Evolutionary conservation across 2,797 vertebrate genomes (phyloP).

Genomic region (Periophthalmus magnuspinnatus): DNA sequence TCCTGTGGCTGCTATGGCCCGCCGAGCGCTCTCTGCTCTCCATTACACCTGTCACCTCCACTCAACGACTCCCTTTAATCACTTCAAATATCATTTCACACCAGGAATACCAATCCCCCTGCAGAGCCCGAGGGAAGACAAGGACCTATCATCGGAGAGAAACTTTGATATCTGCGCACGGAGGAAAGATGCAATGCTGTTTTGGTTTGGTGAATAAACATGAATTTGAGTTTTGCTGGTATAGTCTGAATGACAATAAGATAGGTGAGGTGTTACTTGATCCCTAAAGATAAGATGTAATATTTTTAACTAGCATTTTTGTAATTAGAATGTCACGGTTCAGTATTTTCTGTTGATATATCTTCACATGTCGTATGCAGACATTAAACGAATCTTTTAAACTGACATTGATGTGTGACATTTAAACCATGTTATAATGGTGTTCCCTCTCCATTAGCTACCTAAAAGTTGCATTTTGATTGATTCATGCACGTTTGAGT

Average conservation of each 20-base stretch:
- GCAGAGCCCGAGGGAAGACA: conserved; percentile 53
- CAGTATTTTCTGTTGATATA: no score
- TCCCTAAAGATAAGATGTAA: no score
- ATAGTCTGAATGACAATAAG: conserved; percentile 21
- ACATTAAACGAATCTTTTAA: no score
- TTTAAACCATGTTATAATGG: no score
- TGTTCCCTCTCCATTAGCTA: no score
- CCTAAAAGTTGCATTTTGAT: no score
- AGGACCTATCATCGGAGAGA: conserved; percentile 38
- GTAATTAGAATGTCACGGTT: no score
- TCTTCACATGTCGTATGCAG: no score
- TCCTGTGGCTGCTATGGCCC: conserved; percentile 49
- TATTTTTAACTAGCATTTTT: no score
- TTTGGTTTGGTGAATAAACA: neutral
- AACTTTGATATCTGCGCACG: neutral
- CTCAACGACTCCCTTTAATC: conserved; percentile 70
- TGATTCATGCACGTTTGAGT: no score
- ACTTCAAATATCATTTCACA: conserved; percentile 74
- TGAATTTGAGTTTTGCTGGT: neutral
- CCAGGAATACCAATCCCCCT: conserved; percentile 60
- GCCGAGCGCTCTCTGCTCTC: conserved; percentile 62
- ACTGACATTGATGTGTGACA: no score
- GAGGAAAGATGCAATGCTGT: neutral
- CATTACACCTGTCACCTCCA: conserved; percentile 67
- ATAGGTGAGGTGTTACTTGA: neutral